Evolutionary conservation across 1,140 invertebrate species (phyloP), one percentile per base, ranked within the genome.

Genomic region (Drosophila santomea): DNA sequence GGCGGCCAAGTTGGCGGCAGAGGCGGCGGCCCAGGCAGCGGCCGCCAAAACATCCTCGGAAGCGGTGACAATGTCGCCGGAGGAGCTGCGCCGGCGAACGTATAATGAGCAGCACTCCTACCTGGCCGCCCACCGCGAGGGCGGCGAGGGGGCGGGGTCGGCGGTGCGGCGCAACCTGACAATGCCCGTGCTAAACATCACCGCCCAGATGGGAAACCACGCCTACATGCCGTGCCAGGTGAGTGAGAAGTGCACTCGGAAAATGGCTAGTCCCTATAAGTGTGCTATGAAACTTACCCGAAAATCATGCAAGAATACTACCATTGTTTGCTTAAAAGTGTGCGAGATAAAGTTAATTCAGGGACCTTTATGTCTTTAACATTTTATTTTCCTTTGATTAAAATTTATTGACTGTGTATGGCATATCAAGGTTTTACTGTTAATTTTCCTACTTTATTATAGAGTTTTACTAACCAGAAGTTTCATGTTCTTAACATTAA

Each of bases 171-270:
- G 66, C 28, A 89, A 89, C 74, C 84, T 89, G 41, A 89, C 84
- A 84, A 84, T 89, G 80, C 84, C 84, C 7, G 84, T 89, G 80
- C 84, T 89, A 50, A 97, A 97, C 93, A 96, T 97, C 91, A 97
- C 96, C 45, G 96, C 96, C 55, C 96, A 97, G 93, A 94, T 97
- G 78, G 96, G 96, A 74, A 97, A 96, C 36, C 96, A 97, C 93
- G 96, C 96, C 73, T 97, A 96, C 93, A 94, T 97, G 77, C 96
- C 96, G 45, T 97, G 97, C 94, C 96, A 96, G 94, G 95, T 97
- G 66, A 89, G 84, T 62, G n/a, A 3, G 8, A 3, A 0, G 17
- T 25, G 11, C 58, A 50, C 63, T 14, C 3, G 0, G 10, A 23
- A 35, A 52, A 20, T 7, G 5, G 15, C 3, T 51, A 15, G 47